A percentile compares a stretch with the other conserved stretches of the same genome.
Conservation (phyloP, 2,797 vertebrate genomes). For the Spheniscus humboldti region DNA sequence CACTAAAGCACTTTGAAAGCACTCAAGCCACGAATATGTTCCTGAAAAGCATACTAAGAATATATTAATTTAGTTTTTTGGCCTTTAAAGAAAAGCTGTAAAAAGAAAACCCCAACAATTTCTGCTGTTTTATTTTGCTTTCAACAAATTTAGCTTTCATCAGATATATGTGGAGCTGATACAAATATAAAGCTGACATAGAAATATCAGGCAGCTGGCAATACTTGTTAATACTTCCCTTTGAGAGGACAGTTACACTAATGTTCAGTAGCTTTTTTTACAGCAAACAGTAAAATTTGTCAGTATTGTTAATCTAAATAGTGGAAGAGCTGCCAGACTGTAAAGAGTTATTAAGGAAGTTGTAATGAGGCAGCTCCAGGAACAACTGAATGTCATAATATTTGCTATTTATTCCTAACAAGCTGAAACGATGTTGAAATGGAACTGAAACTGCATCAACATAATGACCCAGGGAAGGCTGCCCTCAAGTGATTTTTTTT, state of each 20-base stretch:
- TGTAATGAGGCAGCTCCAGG: neutral
- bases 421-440: neutral
- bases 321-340: neutral
- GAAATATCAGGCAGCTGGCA: neutral
- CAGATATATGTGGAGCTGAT: neutral
- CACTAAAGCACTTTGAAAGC: neutral
- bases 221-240: neutral
- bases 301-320: neutral
- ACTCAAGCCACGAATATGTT: neutral
- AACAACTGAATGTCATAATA: neutral
- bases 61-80: neutral
- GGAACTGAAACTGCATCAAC: neutral
- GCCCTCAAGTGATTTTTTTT: neutral
- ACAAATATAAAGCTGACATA: neutral
- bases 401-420: neutral
- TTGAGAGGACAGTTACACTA: neutral
- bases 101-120: neutral
- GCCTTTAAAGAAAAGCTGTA: neutral
- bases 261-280: neutral
- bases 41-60: neutral
- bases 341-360: neutral
- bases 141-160: neutral
- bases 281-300: neutral
- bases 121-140: neutral
- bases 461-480: neutral